Evolutionary conservation across 1,140 invertebrate genomes (phyloP).

Genomic region (Zaprionus capensis): DNA sequence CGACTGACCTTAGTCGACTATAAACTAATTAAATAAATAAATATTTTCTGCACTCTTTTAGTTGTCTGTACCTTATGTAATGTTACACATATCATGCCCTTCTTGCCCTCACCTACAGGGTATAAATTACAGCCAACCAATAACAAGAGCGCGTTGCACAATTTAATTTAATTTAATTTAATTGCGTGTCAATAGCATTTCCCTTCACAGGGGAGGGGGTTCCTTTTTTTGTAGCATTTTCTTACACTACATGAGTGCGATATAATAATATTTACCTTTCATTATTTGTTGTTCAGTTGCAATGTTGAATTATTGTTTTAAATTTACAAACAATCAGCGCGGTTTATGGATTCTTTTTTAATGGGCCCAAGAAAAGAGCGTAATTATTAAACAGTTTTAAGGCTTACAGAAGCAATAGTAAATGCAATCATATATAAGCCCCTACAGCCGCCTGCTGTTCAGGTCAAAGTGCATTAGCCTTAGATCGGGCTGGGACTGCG

Average conservation of each 20-base stretch:
- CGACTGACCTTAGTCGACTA: too few species aligned
- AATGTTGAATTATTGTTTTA: conserved; percentile 54
- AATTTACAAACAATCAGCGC: conserved; percentile 19
- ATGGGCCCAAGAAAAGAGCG: background rate
- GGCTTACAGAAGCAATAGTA: too few species aligned
- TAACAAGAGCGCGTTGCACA: conserved; percentile 38
- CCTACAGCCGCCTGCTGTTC: background rate
- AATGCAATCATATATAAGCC: too few species aligned
- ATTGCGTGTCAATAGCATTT: conserved; percentile 75
- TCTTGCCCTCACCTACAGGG: background rate
- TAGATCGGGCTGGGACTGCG: conserved; percentile 51
- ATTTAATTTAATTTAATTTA: conserved; percentile 73
- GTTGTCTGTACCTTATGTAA: background rate
- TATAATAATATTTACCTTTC: conserved; percentile 23
- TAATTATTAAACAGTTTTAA: too few species aligned
- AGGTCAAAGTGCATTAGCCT: conserved; percentile 78
- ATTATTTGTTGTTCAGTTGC: conserved; percentile 25
- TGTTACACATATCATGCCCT: too few species aligned
- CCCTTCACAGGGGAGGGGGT: conserved; percentile 33
- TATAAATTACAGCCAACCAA: conserved; percentile 20
- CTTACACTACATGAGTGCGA: background rate
- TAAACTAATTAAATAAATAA: too few species aligned
- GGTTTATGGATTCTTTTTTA: conserved; percentile 46
- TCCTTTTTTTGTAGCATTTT: background rate
- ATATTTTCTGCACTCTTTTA: background rate